Evolutionary conservation across 2,888 invertebrate genomes (phyloP).

Genomic region (Noctua pronuba): DNA sequence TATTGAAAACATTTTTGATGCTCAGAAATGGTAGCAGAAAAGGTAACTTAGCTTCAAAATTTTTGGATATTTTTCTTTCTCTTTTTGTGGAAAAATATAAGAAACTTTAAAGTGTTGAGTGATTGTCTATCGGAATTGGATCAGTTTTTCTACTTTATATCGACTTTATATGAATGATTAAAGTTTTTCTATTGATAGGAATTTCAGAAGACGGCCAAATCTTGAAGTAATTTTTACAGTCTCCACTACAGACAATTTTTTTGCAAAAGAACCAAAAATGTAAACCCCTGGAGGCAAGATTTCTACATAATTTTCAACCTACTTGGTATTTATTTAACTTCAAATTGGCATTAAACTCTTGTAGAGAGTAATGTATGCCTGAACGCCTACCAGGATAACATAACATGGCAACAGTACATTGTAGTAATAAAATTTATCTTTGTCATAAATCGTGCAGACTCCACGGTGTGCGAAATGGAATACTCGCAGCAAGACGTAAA

Average conservation of each 20-base stretch:
- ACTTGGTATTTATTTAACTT: not conserved
- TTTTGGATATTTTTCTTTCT: slow-evolving; percentile 10
- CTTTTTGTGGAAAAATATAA: not conserved
- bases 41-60: not conserved
- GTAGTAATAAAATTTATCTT: slow-evolving; percentile 64
- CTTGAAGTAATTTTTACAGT: not conserved
- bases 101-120: not conserved
- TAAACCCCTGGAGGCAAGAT: not conserved
- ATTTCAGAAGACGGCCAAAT: not conserved
- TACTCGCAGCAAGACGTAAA: slow-evolving; percentile 40
- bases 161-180: not conserved
- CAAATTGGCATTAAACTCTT: slow-evolving; percentile 27
- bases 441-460: slow-evolving; percentile 61
- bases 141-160: not conserved
- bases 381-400: slow-evolving; percentile 45
- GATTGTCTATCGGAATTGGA: too few relatives aligned
- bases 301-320: not conserved
- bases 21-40: slow-evolving; percentile 9
- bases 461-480: slow-evolving; percentile 36
- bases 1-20: slow-evolving; percentile 47
- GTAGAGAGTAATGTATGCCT: slow-evolving; percentile 27
- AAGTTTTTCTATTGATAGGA: not conserved
- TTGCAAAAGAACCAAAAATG: not conserved
- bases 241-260: not conserved
- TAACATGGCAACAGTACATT: slow-evolving; percentile 50